A percentile compares a stretch with the other conserved stretches of the same genome.
Conservation (phyloP, 1,140 invertebrate species). For the Drosophila navojoa region DNA sequence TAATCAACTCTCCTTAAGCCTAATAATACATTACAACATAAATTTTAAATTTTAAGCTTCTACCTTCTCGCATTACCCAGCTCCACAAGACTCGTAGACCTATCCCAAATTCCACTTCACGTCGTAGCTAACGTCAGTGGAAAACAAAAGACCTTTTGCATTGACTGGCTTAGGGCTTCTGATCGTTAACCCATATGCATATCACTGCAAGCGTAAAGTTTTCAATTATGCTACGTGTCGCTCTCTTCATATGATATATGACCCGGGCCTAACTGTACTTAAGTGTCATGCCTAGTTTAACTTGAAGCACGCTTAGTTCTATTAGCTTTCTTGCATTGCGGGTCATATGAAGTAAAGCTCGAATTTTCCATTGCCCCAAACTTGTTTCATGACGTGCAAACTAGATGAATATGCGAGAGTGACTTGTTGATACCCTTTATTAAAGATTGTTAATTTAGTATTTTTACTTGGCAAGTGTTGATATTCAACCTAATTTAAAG, state of each 20-base stretch:
- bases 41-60: too few species aligned
- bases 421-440: not conserved
- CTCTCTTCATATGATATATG: conserved; percentile 7
- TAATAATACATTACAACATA: too few species aligned
- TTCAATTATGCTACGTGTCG: conserved; percentile 21
- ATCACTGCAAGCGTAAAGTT: conserved; percentile 12
- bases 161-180: not conserved
- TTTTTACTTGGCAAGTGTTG: too few species aligned
- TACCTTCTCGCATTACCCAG: too few species aligned
- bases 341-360: conserved; percentile 15
- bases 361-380: conserved; percentile 34
- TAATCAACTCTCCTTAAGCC: too few species aligned
- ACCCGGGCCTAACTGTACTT: conserved; percentile 23
- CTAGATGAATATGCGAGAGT: not conserved
- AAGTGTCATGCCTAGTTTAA: conserved; percentile 46
- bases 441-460: not conserved
- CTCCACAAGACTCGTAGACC: too few species aligned
- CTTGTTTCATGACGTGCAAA: conserved; percentile 10
- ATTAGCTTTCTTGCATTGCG: conserved; percentile 44
- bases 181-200: conserved; percentile 11
- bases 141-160: not conserved
- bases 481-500: too few species aligned
- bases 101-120: not conserved
- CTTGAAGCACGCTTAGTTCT: conserved; percentile 34
- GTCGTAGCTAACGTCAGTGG: not conserved